Percentiles rank a stretch among this genome's conserved stretches.
These are phyloP conservation scores for Todiramphus chloris DNA, from an alignment of 2,113 vertebrate species.

Conservation along the genomic window DNA sequence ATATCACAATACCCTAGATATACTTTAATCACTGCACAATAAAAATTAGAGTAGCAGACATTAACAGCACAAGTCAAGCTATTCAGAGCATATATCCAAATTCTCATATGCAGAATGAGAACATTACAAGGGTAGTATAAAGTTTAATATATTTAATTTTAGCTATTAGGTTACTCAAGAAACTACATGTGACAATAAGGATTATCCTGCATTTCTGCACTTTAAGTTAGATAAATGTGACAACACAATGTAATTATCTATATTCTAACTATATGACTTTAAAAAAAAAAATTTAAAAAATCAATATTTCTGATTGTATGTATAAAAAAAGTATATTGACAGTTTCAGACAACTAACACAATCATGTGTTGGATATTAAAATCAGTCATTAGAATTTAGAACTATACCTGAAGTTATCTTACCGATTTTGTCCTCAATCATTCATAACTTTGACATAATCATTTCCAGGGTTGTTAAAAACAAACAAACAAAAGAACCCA, in stretches of 20 bases:
- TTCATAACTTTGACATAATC: not conserved
- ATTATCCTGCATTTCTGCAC: not conserved
- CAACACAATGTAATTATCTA: not conserved
- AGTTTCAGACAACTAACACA: not conserved
- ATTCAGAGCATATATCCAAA: not conserved
- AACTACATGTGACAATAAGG: not conserved
- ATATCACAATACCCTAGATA: not conserved
- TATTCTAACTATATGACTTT: not conserved
- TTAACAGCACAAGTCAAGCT: not conserved
- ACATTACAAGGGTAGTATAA: not conserved
- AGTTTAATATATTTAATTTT: not conserved
- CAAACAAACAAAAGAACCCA: not conserved
- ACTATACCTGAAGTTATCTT: not conserved
- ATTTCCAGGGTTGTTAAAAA: not conserved
- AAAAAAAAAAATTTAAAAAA: not conserved
- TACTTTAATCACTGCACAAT: not conserved
- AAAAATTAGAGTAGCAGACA: not conserved
- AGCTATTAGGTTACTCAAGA: not conserved
- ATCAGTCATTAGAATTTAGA: not conserved
- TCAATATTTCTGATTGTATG: not conserved
- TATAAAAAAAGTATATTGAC: not conserved
- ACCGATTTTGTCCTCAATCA: not conserved
- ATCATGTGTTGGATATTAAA: not conserved
- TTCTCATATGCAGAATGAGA: not conserved
- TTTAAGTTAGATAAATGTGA: not conserved